phyloP scores from a whole-genome alignment of 1,140 invertebrate species.

The Trichoplusia ni region DNA sequence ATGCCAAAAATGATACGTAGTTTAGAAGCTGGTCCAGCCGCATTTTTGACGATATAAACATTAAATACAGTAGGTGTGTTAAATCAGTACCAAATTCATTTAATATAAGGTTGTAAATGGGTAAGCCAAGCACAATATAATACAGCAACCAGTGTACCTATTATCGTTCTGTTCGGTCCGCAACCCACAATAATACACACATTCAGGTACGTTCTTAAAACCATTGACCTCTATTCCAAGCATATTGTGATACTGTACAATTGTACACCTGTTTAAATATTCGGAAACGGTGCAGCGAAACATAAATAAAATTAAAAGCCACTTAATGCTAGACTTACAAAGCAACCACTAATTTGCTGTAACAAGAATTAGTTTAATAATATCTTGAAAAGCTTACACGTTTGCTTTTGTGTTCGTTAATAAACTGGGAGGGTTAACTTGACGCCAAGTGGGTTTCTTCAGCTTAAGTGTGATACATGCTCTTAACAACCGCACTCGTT shows the following conservation, averaged over 20 bases:
- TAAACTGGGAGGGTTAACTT: constrained; percentile 21
- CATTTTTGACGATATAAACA: too few species aligned
- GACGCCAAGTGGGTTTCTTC: constrained; percentile 34
- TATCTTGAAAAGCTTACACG: not conserved
- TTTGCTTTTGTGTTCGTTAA: not conserved
- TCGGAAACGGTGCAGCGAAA: not conserved
- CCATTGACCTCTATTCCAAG: not conserved
- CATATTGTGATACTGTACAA: not conserved
- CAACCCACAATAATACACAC: too few species aligned
- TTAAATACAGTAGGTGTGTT: too few species aligned
- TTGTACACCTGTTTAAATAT: constrained; percentile 5
- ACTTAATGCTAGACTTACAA: constrained; percentile 3
- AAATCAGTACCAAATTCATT: too few species aligned
- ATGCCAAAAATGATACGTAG: too few species aligned
- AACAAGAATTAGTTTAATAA: constrained; percentile 9
- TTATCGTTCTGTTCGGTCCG: too few species aligned
- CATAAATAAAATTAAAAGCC: constrained; percentile 3
- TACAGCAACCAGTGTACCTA: too few species aligned
- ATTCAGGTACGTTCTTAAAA: not conserved
- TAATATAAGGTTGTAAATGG: too few species aligned
- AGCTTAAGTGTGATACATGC: constrained; percentile 43
- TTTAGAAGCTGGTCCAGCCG: too few species aligned
- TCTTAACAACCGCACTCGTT: constrained; percentile 49
- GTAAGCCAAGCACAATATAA: too few species aligned
- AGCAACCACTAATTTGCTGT: constrained; percentile 5